phyloP scores from a whole-genome alignment of 2,113 vertebrate species.

The Oceanites oceanicus region DNA sequence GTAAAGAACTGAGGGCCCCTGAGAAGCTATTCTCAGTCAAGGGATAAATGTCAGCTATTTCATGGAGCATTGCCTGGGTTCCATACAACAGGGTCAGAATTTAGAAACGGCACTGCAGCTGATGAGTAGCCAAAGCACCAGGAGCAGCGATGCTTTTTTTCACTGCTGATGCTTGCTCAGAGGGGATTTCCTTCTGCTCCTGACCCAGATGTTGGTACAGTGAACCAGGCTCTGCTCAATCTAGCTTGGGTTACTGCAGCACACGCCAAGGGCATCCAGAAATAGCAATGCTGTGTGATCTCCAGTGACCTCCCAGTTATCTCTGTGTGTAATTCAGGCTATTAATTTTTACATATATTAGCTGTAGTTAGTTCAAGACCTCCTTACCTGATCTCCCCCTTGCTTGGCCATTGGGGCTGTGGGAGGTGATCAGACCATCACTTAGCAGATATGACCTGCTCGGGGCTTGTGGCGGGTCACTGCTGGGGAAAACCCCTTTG shows the following conservation, averaged over 20 bases:
- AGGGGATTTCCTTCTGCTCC: slow-evolving; percentile 8
- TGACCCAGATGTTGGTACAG: slow-evolving; percentile 5
- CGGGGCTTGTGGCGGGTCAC: background rate
- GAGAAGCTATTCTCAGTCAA: background rate
- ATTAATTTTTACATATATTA: slow-evolving; percentile 22
- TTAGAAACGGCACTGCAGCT: background rate
- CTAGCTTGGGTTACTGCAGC: background rate
- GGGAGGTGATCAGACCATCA: background rate
- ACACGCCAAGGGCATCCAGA: background rate
- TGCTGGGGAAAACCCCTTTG: background rate
- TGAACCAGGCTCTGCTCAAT: background rate
- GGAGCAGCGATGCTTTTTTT: background rate
- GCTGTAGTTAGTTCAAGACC: background rate
- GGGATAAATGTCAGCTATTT: background rate
- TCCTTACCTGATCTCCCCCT: background rate
- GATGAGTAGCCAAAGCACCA: background rate
- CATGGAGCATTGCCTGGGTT: background rate
- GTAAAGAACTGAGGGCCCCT: background rate
- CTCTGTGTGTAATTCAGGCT: background rate
- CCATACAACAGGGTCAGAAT: background rate
- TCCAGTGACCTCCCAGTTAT: background rate
- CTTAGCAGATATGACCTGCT: background rate
- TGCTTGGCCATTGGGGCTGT: background rate
- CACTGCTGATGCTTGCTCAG: background rate
- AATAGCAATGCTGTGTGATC: slow-evolving; percentile 1